phyloP scores from a whole-genome alignment of 2,113 vertebrate species.

The Scophthalmus maximus region DNA sequence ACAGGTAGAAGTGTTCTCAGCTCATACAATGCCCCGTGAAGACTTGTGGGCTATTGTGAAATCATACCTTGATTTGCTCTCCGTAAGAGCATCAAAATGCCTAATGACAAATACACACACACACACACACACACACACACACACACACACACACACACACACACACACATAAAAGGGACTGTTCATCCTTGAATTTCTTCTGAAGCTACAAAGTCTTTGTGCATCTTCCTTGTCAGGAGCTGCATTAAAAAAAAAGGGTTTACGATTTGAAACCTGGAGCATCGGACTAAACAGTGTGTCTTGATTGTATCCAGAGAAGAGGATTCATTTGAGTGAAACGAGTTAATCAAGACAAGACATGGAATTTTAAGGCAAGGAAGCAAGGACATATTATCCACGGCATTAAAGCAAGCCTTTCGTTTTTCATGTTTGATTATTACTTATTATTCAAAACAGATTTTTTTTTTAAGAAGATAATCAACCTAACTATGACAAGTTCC shows the following conservation, averaged over 20 bases:
- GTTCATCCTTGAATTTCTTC: conserved; percentile 1
- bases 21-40: not conserved
- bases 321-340: conserved; percentile 1
- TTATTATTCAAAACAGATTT: not conserved
- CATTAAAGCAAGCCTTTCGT: not conserved
- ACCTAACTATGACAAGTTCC: too few species aligned
- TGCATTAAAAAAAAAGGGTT: not conserved
- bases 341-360: conserved; percentile 15
- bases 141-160: not conserved
- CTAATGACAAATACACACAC: not conserved
- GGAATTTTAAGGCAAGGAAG: not conserved
- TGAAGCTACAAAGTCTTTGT: conserved; percentile 6
- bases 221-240: conserved; percentile 3
- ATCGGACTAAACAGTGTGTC: conserved; percentile 1
- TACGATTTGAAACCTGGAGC: conserved; percentile 11
- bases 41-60: too few species aligned
- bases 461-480: not conserved
- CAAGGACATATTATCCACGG: not conserved
- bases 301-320: conserved; percentile 11
- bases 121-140: not conserved
- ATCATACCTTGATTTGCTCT: not conserved
- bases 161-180: not conserved
- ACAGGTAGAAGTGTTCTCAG: not conserved
- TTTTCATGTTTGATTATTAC: not conserved
- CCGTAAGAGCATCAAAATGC: not conserved